Conservation (phyloP, 2,888 invertebrate genomes). For the Labia minor region DNA sequence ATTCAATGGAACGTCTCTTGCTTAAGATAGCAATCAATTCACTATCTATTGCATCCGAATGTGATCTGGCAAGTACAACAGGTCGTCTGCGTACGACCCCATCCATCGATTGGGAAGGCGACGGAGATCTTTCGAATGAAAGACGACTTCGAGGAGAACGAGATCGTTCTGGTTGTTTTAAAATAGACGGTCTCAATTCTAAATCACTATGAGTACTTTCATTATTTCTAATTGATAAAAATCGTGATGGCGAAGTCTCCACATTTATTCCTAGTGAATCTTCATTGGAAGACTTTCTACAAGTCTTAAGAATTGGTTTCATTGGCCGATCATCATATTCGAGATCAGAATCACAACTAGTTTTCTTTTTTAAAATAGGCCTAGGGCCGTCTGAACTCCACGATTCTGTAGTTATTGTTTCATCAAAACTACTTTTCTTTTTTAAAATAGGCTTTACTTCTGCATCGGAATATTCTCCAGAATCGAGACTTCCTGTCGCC, state of each 20-base stretch:
- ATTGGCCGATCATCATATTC: slow-evolving; percentile 57
- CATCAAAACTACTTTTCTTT: slow-evolving; percentile 67
- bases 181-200: slow-evolving; percentile 48
- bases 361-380: slow-evolving; percentile 81
- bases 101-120: slow-evolving; percentile 28
- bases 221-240: background rate
- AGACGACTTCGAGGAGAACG: slow-evolving; percentile 50
- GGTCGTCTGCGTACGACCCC: slow-evolving; percentile 35
- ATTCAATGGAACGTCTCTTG: slow-evolving; percentile 39
- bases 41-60: slow-evolving; percentile 39
- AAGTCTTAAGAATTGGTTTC: slow-evolving; percentile 66
- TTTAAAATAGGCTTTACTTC: slow-evolving; percentile 67
- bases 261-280: slow-evolving; percentile 22
- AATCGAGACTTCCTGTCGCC: slow-evolving; percentile 29
- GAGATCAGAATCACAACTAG: slow-evolving; percentile 57
- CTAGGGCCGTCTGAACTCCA: slow-evolving; percentile 33
- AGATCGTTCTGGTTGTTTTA: slow-evolving; percentile 43
- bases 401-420: slow-evolving; percentile 35
- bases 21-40: slow-evolving; percentile 42
- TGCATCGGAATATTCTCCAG: slow-evolving; percentile 36
- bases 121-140: slow-evolving; percentile 38
- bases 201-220: slow-evolving; percentile 27
- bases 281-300: slow-evolving; percentile 47
- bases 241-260: slow-evolving; percentile 13
- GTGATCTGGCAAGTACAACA: slow-evolving; percentile 26